A percentile compares a stretch with the other conserved stretches of the same genome.
Conservation (phyloP, 2,888 invertebrate species). For the Cheilosia urbana region DNA sequence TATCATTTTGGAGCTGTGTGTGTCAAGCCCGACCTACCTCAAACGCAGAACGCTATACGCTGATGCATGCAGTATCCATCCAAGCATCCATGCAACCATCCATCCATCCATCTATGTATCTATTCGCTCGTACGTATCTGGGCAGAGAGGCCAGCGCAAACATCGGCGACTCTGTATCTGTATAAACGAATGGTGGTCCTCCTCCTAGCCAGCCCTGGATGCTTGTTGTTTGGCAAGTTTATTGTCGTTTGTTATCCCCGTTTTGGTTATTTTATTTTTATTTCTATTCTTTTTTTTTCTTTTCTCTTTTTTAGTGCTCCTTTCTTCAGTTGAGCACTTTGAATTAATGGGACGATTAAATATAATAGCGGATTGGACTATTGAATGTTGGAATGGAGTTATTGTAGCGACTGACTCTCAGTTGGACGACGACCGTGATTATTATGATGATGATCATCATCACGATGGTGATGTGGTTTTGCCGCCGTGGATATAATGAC, state of each 20-base stretch:
- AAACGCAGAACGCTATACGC: conserved; percentile 68
- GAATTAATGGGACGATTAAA: conserved; percentile 76
- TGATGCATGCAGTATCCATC: conserved; percentile 71
- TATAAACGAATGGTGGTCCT: background rate
- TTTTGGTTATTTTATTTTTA: conserved; percentile 51
- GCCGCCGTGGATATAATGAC: conserved; percentile 42
- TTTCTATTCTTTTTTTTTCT: too few relatives aligned
- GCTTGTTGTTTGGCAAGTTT: conserved; percentile 58
- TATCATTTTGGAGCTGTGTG: conserved; percentile 55
- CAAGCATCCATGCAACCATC: conserved; percentile 70
- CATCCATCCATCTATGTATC: conserved; percentile 58
- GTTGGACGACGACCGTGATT: conserved; percentile 25
- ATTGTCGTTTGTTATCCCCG: conserved; percentile 58
- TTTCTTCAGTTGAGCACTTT: conserved; percentile 73
- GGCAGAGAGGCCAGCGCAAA: conserved; percentile 21
- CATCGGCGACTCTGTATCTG: conserved; percentile 14
- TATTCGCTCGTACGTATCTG: conserved; percentile 3
- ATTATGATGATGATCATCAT: conserved; percentile 21
- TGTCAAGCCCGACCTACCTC: conserved; percentile 75
- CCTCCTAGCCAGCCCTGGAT: background rate
- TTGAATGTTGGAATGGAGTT: conserved; percentile 74
- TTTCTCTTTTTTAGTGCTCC: background rate
- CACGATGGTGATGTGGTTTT: conserved; percentile 59
- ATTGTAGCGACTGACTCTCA: conserved; percentile 49
- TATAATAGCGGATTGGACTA: conserved; percentile 75